Conservation (phyloP, 92 coral and sea anemone genomes). For the Palythoa heliodiscus region DNA sequence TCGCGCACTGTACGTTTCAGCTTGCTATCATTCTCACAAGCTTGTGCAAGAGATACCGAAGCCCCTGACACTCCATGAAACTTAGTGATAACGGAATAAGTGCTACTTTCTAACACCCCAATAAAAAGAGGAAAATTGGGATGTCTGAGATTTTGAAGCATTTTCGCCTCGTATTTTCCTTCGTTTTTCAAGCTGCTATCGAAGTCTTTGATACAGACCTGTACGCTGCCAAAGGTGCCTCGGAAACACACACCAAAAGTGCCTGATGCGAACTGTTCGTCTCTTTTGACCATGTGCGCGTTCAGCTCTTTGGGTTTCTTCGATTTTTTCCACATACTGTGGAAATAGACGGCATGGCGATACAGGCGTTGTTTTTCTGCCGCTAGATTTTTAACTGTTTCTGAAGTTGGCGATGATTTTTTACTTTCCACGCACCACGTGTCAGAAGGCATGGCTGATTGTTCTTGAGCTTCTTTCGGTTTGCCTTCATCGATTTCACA, state of each 20-base stretch:
- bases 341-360: conserved; percentile 9
- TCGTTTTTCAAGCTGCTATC: not conserved
- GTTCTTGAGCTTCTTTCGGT: not conserved
- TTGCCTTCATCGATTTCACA: not conserved
- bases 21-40: not conserved
- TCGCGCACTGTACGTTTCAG: not conserved
- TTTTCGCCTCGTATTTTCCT: not conserved
- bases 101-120: not conserved
- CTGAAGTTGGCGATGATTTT: not conserved
- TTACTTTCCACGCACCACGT: not conserved
- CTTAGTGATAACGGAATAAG: not conserved
- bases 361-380: not conserved
- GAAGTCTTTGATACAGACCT: not conserved
- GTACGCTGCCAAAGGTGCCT: not conserved
- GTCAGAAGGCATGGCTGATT: not conserved
- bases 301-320: not conserved
- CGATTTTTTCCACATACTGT: not conserved
- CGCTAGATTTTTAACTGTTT: not conserved
- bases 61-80: not conserved
- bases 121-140: not conserved
- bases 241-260: not conserved
- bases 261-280: not conserved
- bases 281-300: not conserved
- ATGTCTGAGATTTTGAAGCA: not conserved
- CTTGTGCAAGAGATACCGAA: not conserved